These are phyloP conservation scores for Cherax quadricarinatus DNA, from an alignment of 1,140 invertebrate genomes.

Conservation along the genomic window DNA sequence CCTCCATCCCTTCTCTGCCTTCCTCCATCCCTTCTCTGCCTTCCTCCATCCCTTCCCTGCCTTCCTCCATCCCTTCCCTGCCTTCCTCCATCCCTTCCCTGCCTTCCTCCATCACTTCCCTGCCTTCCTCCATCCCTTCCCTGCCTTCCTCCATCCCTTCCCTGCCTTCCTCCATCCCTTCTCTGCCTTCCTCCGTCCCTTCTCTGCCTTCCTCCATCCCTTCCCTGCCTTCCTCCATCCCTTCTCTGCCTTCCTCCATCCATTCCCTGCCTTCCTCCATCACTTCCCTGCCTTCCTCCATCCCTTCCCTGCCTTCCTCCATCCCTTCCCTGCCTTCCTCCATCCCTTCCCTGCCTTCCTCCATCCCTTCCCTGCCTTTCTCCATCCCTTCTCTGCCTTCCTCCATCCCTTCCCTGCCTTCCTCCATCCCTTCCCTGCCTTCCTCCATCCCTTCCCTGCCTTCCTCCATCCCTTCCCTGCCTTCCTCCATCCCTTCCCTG, in stretches of 20 bases:
- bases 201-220: not conserved
- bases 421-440: not conserved
- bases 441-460: too few relatives aligned
- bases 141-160: too few relatives aligned
- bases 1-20: not conserved
- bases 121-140: too few relatives aligned
- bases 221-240: not conserved
- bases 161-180: too few relatives aligned
- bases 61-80: not conserved
- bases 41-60: too few relatives aligned
- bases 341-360: not conserved
- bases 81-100: not conserved
- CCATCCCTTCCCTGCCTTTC: not conserved
- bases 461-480: not conserved
- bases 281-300: too few relatives aligned
- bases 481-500: not conserved
- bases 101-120: not conserved
- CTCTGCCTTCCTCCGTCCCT: too few relatives aligned
- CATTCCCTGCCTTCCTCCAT: not conserved
- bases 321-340: too few relatives aligned
- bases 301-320: not conserved
- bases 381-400: too few relatives aligned
- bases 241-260: not conserved
- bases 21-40: not conserved
- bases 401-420: too few relatives aligned